Evolutionary conservation across 2,113 vertebrate species (phyloP), one percentile per base, ranked within the genome.

Genomic region (Myodes glareolus): DNA sequence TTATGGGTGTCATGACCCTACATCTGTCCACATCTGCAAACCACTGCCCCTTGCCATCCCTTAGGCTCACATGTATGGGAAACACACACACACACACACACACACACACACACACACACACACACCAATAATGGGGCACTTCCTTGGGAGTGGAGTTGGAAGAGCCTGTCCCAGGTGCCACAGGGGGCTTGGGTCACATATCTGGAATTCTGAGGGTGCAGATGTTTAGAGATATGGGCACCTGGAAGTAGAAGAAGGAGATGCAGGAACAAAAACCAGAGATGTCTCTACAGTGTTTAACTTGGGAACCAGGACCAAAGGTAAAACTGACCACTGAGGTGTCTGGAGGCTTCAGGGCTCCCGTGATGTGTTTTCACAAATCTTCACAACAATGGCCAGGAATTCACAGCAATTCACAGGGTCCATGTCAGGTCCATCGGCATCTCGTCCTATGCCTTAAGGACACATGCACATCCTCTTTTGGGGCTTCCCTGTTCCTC

Each of bases 341-440:
- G 10, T 61, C 55, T 82, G 25, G 63, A 10, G 47, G 14, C 16
- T 85, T 77, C 27, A 33, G 36, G 36, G 36, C 36, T 7, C 13
- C 1, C 1, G 0, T 10, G 81, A 19, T 2, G 0, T 76, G 1
- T 19, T 39, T 25, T 0, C 19, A 4, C 7, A 29, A 10, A 4
- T 10, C 61, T 63, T 47, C 11, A 3, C 0, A 55, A 77, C n/a
- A 1, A 6, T 3, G 55, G 77, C 25, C 36, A 86, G 75, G 67
- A 17, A n/a, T n/a, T n/a, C n/a, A n/a, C n/a, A n/a, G n/a, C n/a
- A n/a, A n/a, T n/a, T n/a, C n/a, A n/a, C n/a, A 2, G 1, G 39
- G 8, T 68, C 36, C 7, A 21, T 88, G 16, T 21, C 80, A 33
- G 36, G 4, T 11, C 73, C 11, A 55, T 39, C 14, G 3, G 39